Conservation (phyloP, 2,888 invertebrate genomes). For the Spilosoma lubricipeda region DNA sequence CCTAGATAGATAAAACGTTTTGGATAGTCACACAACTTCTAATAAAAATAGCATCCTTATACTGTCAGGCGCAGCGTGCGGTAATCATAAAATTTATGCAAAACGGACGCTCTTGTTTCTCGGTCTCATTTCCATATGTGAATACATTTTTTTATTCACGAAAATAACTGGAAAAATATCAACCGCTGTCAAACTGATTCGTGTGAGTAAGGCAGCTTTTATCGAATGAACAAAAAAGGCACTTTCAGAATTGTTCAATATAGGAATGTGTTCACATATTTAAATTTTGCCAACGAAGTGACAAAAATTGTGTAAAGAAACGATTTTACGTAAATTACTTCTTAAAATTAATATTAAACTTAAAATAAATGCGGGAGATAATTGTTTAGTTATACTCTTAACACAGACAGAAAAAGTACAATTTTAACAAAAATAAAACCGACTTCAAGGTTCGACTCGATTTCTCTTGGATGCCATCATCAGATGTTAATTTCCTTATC, state of each 20-base stretch:
- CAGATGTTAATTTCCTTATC: no score
- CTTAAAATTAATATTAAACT: neutral
- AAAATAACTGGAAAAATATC: conserved; percentile 26
- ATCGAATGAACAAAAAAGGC: conserved; percentile 11
- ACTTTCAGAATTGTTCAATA: neutral
- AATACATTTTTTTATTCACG: conserved; percentile 22
- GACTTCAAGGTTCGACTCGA: no score
- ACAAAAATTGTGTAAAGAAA: neutral
- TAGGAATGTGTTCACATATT: conserved; percentile 2
- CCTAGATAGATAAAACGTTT: neutral
- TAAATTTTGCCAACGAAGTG: neutral
- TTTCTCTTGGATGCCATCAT: no score
- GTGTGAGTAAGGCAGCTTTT: conserved; percentile 37
- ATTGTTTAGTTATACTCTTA: no score
- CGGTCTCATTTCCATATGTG: conserved; percentile 32
- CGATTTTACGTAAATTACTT: neutral
- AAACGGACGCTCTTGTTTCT: conserved; percentile 14
- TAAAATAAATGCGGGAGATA: neutral
- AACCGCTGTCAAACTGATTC: conserved; percentile 34
- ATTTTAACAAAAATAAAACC: no score
- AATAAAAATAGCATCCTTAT: conserved; percentile 6
- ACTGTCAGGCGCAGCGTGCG: conserved; percentile 6
- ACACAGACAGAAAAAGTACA: no score
- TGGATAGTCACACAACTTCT: conserved; percentile 1
- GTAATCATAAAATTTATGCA: conserved; percentile 33